Percentiles rank a stretch among this genome's conserved stretches.
phyloP scores from a whole-genome alignment of 2,797 vertebrate genomes.

The Syncerus caffer region DNA sequence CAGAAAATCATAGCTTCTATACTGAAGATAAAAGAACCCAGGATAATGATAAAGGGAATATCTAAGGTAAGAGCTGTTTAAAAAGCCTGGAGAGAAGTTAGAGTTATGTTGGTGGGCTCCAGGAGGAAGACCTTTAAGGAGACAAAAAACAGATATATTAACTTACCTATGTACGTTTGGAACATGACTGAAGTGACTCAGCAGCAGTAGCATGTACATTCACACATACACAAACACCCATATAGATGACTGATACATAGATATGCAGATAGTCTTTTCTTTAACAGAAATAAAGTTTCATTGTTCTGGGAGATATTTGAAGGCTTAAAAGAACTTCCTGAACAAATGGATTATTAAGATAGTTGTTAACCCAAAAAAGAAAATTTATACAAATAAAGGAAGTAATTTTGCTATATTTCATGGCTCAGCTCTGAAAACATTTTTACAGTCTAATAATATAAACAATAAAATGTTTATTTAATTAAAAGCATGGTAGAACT shows the following conservation, averaged over 20 bases:
- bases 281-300: neutral
- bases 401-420: conserved; percentile 44
- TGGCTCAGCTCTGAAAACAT: conserved; percentile 48
- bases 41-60: neutral
- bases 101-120: neutral
- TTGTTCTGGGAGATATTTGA: conserved; percentile 19
- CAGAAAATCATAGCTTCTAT: neutral
- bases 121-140: neutral
- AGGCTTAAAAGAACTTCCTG: neutral
- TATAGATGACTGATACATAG: no score
- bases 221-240: neutral
- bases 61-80: neutral
- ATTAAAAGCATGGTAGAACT: neutral
- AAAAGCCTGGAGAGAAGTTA: neutral
- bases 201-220: neutral
- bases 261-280: neutral
- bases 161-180: accelerated
- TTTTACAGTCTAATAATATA: conserved; percentile 37
- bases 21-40: neutral
- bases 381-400: conserved; percentile 32
- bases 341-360: conserved; percentile 32
- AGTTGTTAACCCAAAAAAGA: neutral
- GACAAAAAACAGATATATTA: neutral
- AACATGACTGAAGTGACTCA: accelerated
- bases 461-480: conserved; percentile 16